phyloP scores from a whole-genome alignment of 2,888 invertebrate species.

The Elysia crispata region DNA sequence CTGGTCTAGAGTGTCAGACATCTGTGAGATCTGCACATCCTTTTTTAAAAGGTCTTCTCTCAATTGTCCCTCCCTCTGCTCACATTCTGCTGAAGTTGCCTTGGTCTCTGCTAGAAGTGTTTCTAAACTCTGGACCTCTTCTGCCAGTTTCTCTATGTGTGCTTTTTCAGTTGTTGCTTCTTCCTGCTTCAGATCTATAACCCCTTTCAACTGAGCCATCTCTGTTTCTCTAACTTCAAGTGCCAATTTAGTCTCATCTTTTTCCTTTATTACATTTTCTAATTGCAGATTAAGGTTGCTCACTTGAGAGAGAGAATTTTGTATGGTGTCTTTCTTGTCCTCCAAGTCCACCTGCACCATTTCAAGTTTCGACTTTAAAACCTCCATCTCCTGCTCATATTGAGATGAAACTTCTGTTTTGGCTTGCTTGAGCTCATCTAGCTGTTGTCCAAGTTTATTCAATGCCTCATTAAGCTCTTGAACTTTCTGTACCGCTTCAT shows the following conservation, averaged over 20 bases:
- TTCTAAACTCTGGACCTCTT: slow-evolving; percentile 14
- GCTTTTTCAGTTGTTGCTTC: background rate
- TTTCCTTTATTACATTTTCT: slow-evolving; percentile 9
- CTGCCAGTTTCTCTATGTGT: slow-evolving; percentile 11
- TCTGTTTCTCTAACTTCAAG: background rate
- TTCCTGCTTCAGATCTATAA: background rate
- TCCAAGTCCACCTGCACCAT: slow-evolving; percentile 41
- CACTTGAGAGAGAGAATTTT: slow-evolving; percentile 13
- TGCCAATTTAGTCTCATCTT: background rate
- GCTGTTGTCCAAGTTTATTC: too few species aligned
- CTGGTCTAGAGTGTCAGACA: background rate
- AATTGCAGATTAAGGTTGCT: slow-evolving; percentile 7
- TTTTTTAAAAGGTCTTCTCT: background rate
- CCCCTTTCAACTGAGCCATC: background rate
- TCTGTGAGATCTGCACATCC: background rate
- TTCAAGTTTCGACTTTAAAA: slow-evolving; percentile 40
- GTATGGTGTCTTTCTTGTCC: slow-evolving; percentile 37
- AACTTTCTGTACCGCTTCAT: too few species aligned
- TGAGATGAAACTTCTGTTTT: background rate
- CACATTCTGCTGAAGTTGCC: too few species aligned
- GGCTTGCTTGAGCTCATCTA: too few species aligned
- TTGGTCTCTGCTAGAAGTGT: too few species aligned
- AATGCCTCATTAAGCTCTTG: too few species aligned
- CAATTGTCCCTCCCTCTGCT: too few species aligned
- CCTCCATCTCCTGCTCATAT: background rate